phyloP scores from a whole-genome alignment of 2,888 invertebrate species.

The Synergus japonicus region DNA sequence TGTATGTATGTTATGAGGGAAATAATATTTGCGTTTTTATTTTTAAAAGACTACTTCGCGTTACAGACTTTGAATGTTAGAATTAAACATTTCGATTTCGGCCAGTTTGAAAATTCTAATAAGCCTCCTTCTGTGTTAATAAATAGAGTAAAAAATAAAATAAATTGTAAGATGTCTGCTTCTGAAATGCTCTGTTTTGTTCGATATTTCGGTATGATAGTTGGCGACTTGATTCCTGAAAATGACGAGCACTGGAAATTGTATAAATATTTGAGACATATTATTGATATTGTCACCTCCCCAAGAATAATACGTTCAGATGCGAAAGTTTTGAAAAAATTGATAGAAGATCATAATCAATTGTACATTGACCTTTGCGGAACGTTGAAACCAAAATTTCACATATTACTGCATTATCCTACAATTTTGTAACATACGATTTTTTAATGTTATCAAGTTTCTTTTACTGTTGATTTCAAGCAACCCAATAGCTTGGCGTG shows the following conservation, averaged over 20 bases:
- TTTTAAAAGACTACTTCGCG: conserved; percentile 41
- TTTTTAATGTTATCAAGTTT: too few relatives aligned
- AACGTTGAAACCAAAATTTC: too few relatives aligned
- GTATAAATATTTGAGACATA: conserved; percentile 28
- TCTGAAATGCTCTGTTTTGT: conserved; percentile 24
- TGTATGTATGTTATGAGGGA: conserved; percentile 18
- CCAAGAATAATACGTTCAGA: neutral
- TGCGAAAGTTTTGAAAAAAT: too few relatives aligned
- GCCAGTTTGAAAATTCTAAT: neutral
- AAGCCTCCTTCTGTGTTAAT: too few relatives aligned
- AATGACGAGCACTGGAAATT: conserved; percentile 11
- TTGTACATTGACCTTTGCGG: too few relatives aligned
- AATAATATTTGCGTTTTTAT: conserved; percentile 14
- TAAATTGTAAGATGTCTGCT: neutral
- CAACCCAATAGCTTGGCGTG: too few relatives aligned
- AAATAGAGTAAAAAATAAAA: too few relatives aligned
- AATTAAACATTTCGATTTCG: conserved; percentile 41
- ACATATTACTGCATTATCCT: conserved; percentile 1
- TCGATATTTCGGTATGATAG: conserved; percentile 21
- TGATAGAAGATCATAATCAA: too few relatives aligned
- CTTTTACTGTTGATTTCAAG: too few relatives aligned
- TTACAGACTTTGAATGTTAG: conserved; percentile 19
- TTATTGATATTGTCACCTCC: conserved; percentile 34
- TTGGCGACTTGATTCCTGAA: conserved; percentile 34
- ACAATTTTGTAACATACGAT: too few relatives aligned